Percentiles rank a stretch among this genome's conserved stretches.
phyloP scores from a whole-genome alignment of 2,888 invertebrate species.

The Petrolisthes manimaculis region DNA sequence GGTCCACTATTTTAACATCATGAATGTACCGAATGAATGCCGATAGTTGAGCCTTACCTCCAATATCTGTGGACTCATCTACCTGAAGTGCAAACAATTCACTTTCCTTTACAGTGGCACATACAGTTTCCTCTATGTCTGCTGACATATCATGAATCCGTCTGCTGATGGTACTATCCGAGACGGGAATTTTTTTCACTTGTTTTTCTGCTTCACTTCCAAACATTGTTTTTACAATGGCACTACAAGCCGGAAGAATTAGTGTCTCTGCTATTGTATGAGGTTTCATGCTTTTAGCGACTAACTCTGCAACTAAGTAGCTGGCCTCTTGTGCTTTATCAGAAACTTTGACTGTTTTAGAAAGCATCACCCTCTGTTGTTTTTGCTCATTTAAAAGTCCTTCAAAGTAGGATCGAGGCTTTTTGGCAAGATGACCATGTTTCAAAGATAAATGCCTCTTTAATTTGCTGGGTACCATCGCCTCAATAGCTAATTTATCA shows the following conservation, averaged over 20 bases:
- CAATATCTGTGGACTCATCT: slow-evolving; percentile 30
- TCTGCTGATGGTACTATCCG: slow-evolving; percentile 32
- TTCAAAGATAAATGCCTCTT: slow-evolving; percentile 39
- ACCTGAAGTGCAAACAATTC: slow-evolving; percentile 21
- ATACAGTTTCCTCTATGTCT: slow-evolving; percentile 19
- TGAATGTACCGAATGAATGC: slow-evolving; percentile 32
- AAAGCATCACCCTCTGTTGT: slow-evolving; percentile 17
- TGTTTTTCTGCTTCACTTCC: background rate
- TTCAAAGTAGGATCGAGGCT: slow-evolving; percentile 33
- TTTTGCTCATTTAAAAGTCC: slow-evolving; percentile 23
- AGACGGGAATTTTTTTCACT: slow-evolving; percentile 2
- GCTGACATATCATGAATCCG: slow-evolving; percentile 31
- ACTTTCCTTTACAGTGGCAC: slow-evolving; percentile 5
- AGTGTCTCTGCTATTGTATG: slow-evolving; percentile 18
- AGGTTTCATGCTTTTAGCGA: slow-evolving; percentile 25
- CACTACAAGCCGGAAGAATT: slow-evolving; percentile 10
- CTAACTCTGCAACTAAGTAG: slow-evolving; percentile 35
- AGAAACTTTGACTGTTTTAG: slow-evolving; percentile 31
- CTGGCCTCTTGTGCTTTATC: slow-evolving; percentile 30
- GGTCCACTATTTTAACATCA: slow-evolving; percentile 24
- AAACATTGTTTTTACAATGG: slow-evolving; percentile 12
- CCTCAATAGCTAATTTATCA: slow-evolving; percentile 24
- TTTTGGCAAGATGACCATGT: slow-evolving; percentile 29
- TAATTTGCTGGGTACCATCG: slow-evolving; percentile 37
- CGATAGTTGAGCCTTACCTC: slow-evolving; percentile 20